Conservation (phyloP, 1,140 invertebrate species). For the Lerema accius region DNA sequence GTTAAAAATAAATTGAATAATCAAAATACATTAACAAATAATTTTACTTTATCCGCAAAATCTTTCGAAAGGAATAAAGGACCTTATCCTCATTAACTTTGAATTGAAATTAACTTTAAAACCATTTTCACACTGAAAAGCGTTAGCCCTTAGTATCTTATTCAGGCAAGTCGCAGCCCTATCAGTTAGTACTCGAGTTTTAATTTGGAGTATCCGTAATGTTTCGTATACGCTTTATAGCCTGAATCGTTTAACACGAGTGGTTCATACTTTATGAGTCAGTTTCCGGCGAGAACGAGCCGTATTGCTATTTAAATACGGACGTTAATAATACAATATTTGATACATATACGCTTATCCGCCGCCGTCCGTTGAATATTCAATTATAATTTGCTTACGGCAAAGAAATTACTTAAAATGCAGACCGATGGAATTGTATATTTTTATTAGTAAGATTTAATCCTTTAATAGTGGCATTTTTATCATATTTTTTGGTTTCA, state of each 20-base stretch:
- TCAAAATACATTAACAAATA: too few relatives aligned
- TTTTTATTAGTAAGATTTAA: conserved; percentile 9
- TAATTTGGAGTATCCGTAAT: conserved; percentile 57
- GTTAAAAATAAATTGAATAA: too few relatives aligned
- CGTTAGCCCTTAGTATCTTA: background rate
- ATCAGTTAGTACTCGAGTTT: conserved; percentile 39
- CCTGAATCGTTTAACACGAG: conserved; percentile 66
- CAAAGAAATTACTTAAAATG: conserved; percentile 60
- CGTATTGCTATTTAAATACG: conserved; percentile 68
- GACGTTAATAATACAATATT: conserved; percentile 70
- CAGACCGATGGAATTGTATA: conserved; percentile 43
- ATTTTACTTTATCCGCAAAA: background rate
- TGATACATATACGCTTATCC: conserved; percentile 68
- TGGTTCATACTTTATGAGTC: conserved; percentile 64
- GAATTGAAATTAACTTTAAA: too few relatives aligned
- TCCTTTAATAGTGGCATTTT: background rate
- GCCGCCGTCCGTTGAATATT: conserved; percentile 68
- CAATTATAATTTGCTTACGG: conserved; percentile 68
- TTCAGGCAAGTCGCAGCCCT: conserved; percentile 5
- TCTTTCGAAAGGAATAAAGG: too few relatives aligned
- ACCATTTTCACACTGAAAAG: background rate
- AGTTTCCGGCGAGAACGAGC: conserved; percentile 60
- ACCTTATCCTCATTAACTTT: too few relatives aligned
- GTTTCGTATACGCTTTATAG: conserved; percentile 55
- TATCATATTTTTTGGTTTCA: too few relatives aligned